Conservation (phyloP, 1,140 invertebrate species). For the Papilio xuthus region DNA sequence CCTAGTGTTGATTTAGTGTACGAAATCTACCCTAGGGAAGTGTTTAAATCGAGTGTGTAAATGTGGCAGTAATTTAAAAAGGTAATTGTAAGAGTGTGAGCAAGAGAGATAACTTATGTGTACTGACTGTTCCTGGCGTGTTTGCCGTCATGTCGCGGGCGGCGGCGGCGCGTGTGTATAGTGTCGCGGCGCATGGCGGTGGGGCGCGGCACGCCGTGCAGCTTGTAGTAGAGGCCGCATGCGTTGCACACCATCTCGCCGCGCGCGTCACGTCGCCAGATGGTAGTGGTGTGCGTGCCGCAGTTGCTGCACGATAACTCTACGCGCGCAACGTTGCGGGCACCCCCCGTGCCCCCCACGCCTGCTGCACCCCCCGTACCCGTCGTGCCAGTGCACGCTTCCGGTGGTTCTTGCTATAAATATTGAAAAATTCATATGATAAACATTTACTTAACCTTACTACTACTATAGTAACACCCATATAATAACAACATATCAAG, state of each 20-base stretch:
- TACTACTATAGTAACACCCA: too few species aligned
- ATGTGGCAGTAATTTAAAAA: not conserved
- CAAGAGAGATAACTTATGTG: not conserved
- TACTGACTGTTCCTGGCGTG: constrained; percentile 75
- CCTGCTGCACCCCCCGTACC: constrained; percentile 30
- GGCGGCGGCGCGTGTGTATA: constrained; percentile 96
- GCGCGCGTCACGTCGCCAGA: constrained; percentile 94
- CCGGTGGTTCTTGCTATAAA: constrained; percentile 49
- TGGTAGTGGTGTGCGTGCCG: constrained; percentile 94
- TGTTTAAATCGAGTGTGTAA: too few species aligned
- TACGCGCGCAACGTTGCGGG: constrained; percentile 78
- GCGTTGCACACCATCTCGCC: constrained; percentile 97
- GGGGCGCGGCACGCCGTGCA: constrained; percentile 94
- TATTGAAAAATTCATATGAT: not conserved
- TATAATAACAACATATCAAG: constrained; percentile 5
- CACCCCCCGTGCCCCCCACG: constrained; percentile 72
- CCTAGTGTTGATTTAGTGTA: not conserved
- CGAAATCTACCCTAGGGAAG: not conserved
- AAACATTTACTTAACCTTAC: not conserved
- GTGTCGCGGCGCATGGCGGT: constrained; percentile 98
- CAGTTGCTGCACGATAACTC: constrained; percentile 91
- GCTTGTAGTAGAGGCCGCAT: constrained; percentile 94
- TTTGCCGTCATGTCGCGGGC: constrained; percentile 87
- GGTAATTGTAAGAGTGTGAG: not conserved
- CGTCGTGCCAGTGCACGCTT: constrained; percentile 38